Percentiles rank a stretch among this genome's conserved stretches.
Evolutionary conservation across 2,797 vertebrate genomes (phyloP).

Genomic region (Amphiprion clarkii): DNA sequence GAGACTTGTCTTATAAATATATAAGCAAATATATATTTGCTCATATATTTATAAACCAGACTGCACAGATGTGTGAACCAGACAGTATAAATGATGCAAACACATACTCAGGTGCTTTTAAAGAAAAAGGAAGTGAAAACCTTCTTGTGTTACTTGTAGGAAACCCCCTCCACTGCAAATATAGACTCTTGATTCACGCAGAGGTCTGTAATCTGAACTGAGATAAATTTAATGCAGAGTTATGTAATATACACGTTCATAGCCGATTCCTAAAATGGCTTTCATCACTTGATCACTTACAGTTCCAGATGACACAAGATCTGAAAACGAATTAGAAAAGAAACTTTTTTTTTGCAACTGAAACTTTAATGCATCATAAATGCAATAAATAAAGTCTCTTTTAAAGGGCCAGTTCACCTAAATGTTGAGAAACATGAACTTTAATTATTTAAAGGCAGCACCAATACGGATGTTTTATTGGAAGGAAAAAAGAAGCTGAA

Average conservation of each 20-base stretch:
- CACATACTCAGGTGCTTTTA: neutral
- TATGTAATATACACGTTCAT: neutral
- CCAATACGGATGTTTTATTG: conserved; percentile 48
- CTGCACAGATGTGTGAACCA: neutral
- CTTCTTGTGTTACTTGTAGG: neutral
- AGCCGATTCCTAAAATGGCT: too few species aligned
- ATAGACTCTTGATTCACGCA: conserved; percentile 16
- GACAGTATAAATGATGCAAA: too few species aligned
- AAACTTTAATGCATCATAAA: neutral
- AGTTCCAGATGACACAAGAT: neutral
- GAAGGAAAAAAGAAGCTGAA: conserved; percentile 27
- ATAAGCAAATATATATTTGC: neutral
- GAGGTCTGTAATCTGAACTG: conserved; percentile 14
- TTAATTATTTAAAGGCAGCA: conserved; percentile 38
- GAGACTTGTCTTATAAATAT: neutral
- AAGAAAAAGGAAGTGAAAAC: conserved; percentile 18
- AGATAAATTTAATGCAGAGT: neutral
- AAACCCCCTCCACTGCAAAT: neutral
- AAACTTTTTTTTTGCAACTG: too few species aligned
- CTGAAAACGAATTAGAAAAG: neutral
- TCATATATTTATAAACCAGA: neutral
- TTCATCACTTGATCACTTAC: neutral
- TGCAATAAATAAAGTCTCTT: neutral
- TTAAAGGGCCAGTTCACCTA: neutral
- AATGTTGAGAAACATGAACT: neutral